These are phyloP conservation scores for Oscheius sp. DNA, from an alignment of 2,888 invertebrate species.

Conservation along the genomic window DNA sequence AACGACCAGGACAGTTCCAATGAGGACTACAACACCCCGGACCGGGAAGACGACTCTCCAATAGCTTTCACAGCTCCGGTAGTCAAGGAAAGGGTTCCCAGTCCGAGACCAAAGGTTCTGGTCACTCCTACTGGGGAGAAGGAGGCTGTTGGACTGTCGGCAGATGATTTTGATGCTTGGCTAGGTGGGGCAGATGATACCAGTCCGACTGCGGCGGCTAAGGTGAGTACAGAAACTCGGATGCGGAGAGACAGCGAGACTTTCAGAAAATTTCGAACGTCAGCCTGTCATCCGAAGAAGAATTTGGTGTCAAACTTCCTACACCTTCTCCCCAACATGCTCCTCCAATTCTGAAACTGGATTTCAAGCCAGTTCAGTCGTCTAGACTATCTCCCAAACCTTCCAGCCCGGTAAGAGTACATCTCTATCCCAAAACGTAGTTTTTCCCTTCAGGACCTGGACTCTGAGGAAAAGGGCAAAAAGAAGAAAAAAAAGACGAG, in stretches of 20 bases:
- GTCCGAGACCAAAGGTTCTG: constrained; percentile 9
- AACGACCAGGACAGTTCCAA: constrained; percentile 34
- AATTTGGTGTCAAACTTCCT: constrained; percentile 39
- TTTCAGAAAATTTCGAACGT: background rate
- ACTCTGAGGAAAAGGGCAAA: constrained; percentile 19
- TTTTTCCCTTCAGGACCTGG: constrained; percentile 19
- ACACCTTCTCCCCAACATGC: background rate
- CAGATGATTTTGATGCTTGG: constrained; percentile 33
- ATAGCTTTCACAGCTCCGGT: constrained; percentile 22
- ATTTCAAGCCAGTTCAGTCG: background rate
- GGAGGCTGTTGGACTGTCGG: background rate
- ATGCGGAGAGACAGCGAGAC: too few species aligned
- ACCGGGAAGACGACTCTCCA: constrained; percentile 33
- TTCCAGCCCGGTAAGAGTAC: background rate
- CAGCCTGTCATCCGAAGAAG: constrained; percentile 41
- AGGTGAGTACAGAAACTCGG: background rate
- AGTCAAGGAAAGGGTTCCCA: background rate
- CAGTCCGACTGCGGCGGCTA: background rate
- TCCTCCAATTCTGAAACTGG: background rate
- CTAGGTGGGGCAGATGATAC: constrained; percentile 19
- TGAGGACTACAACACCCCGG: constrained; percentile 39
- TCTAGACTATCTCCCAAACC: background rate
- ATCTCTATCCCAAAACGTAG: background rate
- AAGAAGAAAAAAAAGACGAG: constrained; percentile 37
- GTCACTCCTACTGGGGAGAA: background rate